These are phyloP conservation scores for Tonatia bakeri DNA, from an alignment of 2,113 vertebrate genomes.

Conservation along the genomic window DNA sequence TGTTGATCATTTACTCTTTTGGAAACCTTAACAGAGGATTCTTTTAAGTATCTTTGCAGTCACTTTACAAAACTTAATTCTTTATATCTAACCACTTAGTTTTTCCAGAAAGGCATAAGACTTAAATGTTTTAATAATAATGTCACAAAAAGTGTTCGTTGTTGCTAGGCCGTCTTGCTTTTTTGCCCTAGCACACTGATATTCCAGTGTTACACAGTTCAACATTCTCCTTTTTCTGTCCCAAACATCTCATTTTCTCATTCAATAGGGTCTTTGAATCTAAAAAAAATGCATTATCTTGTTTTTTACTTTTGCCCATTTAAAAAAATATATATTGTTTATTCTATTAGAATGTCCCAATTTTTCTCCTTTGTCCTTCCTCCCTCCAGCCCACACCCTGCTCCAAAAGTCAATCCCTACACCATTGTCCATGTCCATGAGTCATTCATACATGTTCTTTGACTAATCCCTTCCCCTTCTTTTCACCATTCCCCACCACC, in stretches of 20 bases:
- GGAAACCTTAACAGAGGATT: not conserved
- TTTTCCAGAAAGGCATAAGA: not conserved
- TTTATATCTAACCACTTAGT: not conserved
- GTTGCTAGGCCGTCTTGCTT: not conserved
- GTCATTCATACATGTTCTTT: too few relatives aligned
- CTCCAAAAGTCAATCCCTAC: too few relatives aligned
- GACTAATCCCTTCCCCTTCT: too few relatives aligned
- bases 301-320: too few relatives aligned
- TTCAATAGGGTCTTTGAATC: not conserved
- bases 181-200: not conserved
- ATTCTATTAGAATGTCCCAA: too few relatives aligned
- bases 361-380: too few relatives aligned
- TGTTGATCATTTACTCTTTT: not conserved
- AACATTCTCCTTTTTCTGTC: not conserved
- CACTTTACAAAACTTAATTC: not conserved
- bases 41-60: not conserved
- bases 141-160: not conserved
- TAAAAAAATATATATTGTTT: too few relatives aligned
- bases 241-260: not conserved
- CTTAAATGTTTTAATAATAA: not conserved
- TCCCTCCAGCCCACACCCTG: too few relatives aligned
- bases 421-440: too few relatives aligned
- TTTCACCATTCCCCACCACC: too few relatives aligned
- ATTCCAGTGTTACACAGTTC: not conserved
- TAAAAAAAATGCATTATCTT: not conserved